Percentiles rank a stretch among this genome's conserved stretches.
phyloP scores from a whole-genome alignment of 1,140 invertebrate genomes.

The Asobara japonica region DNA sequence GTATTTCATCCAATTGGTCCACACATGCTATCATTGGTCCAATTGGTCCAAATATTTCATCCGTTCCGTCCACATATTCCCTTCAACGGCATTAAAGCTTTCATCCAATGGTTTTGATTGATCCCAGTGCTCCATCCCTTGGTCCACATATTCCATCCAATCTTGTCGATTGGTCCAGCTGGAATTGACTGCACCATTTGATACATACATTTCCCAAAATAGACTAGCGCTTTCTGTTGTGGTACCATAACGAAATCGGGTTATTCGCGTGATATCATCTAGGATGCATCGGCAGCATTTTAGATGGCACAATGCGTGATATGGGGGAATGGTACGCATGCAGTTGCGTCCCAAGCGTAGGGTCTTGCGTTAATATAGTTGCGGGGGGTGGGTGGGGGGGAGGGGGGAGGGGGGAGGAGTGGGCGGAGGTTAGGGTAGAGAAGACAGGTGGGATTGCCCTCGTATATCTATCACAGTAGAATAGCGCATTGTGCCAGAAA shows the following conservation, averaged over 20 bases:
- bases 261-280: not conserved
- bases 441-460: conserved; percentile 44
- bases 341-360: conserved; percentile 9
- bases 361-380: conserved; percentile 48
- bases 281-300: not conserved
- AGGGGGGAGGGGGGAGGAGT: conserved; percentile 12
- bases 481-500: conserved; percentile 54
- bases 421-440: conserved; percentile 26
- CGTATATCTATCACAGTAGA: conserved; percentile 53
- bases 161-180: not conserved
- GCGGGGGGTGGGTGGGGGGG: not conserved
- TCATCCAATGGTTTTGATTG: no score
- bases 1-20: no score
- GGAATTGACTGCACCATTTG: not conserved
- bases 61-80: no score
- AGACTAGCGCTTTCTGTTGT: not conserved
- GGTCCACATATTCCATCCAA: no score
- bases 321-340: conserved; percentile 8
- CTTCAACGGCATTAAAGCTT: no score
- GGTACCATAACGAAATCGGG: not conserved
- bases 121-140: no score
- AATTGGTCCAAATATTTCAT: no score
- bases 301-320: conserved; percentile 7
- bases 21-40: no score
- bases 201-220: not conserved